Evolutionary conservation across 2,113 vertebrate genomes (phyloP).

Genomic region (Sceloporus tristichus): DNA sequence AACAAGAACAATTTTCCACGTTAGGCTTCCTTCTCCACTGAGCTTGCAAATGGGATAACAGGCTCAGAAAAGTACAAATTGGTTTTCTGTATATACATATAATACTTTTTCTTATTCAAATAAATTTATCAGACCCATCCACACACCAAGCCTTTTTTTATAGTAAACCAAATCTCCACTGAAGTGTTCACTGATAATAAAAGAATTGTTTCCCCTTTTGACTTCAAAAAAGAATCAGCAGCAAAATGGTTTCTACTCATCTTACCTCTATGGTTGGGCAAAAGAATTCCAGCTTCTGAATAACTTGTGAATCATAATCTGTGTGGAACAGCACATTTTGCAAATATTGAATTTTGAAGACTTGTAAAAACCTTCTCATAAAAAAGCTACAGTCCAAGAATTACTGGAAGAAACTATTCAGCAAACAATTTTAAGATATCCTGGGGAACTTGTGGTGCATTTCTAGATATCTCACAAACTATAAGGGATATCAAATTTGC

Average conservation of each 20-base stretch:
- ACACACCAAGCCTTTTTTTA: neutral
- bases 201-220: neutral
- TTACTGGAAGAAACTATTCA: neutral
- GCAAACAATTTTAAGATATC: neutral
- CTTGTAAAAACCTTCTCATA: neutral
- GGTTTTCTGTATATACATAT: too few relatives aligned
- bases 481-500: neutral
- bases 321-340: neutral
- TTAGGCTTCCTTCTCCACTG: too few relatives aligned
- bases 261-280: neutral
- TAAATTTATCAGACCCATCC: too few relatives aligned
- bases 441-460: neutral
- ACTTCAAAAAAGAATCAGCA: neutral
- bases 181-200: neutral
- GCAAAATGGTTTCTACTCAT: neutral
- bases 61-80: too few relatives aligned
- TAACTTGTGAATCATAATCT: neutral
- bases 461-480: neutral
- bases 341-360: conserved; percentile 25
- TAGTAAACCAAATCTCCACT: neutral
- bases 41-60: too few relatives aligned
- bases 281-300: neutral
- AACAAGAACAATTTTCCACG: too few relatives aligned
- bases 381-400: neutral
- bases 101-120: too few relatives aligned